Evolutionary conservation across 2,797 vertebrate species (phyloP).

Genomic region (Threskiornis aethiopicus): DNA sequence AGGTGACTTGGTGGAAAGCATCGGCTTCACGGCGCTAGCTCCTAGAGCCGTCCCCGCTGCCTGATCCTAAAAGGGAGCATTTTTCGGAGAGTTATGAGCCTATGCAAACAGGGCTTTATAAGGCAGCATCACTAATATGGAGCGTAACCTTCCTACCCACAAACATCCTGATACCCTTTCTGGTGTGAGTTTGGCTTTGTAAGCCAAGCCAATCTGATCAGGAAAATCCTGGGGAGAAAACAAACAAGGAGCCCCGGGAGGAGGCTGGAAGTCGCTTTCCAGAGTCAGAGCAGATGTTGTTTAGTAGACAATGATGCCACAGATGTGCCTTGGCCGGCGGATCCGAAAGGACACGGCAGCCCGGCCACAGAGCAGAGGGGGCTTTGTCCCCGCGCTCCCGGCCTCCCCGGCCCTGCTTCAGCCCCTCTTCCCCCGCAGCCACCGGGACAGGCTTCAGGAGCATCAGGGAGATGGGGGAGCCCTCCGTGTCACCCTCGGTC

Average conservation of each 20-base stretch:
- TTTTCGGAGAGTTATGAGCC: not conserved
- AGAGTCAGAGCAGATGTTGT: constrained; percentile 27
- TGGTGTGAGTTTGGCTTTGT: constrained; percentile 39
- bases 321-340: not conserved
- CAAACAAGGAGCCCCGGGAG: not conserved
- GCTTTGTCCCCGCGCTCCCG: accelerated
- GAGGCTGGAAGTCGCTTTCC: constrained; percentile 1
- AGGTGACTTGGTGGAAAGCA: not conserved
- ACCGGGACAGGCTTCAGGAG: not conserved
- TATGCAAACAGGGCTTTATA: constrained; percentile 33
- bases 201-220: constrained; percentile 32
- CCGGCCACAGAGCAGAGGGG: not conserved
- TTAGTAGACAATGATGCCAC: constrained; percentile 9
- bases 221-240: constrained; percentile 54
- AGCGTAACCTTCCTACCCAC: constrained; percentile 7
- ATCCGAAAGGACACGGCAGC: not conserved
- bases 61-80: constrained; percentile 24
- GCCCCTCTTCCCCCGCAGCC: not conserved
- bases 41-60: accelerated
- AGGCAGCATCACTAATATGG: constrained; percentile 15
- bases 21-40: not conserved
- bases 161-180: constrained; percentile 36
- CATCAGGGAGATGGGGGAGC: not conserved
- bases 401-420: not conserved
- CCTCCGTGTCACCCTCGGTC: not conserved